Percentiles rank a stretch among this genome's conserved stretches.
These are phyloP conservation scores for Hucho hucho DNA, from an alignment of 2,113 vertebrate genomes.

Conservation along the genomic window DNA sequence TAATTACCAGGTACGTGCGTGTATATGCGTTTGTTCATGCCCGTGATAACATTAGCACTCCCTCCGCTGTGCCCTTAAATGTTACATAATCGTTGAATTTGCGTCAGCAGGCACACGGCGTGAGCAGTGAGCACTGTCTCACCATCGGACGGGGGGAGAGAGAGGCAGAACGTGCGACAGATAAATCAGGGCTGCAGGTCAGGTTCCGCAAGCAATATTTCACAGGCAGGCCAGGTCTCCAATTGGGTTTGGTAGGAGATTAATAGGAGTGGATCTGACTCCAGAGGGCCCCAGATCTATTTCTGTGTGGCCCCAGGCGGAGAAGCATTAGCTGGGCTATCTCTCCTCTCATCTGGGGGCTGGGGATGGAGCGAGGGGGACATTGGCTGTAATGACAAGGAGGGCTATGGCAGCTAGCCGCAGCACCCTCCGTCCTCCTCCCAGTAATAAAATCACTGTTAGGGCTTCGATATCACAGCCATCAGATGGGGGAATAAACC, in stretches of 20 bases:
- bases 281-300: constrained; percentile 75
- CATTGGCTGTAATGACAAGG: constrained; percentile 82
- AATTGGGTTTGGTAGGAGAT: constrained; percentile 91
- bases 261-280: constrained; percentile 77
- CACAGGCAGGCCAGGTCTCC: constrained; percentile 49
- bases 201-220: constrained; percentile 65
- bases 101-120: constrained; percentile 33
- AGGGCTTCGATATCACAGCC: constrained; percentile 87
- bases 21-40: constrained; percentile 3
- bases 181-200: constrained; percentile 29
- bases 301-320: constrained; percentile 46
- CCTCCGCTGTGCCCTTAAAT: constrained; percentile 4
- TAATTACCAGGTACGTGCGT: background rate
- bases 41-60: constrained; percentile 34
- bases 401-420: constrained; percentile 73
- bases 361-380: constrained; percentile 50
- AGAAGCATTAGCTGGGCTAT: constrained; percentile 62
- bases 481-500: constrained; percentile 94
- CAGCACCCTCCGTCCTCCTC: constrained; percentile 67
- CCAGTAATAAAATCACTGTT: constrained; percentile 92
- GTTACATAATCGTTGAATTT: constrained; percentile 63
- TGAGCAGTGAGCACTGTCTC: constrained; percentile 16
- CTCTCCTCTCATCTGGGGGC: constrained; percentile 58
- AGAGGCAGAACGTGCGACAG: constrained; percentile 35
- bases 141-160: constrained; percentile 29